phyloP scores from a whole-genome alignment of 1,140 invertebrate species.

The Periplaneta americana region DNA sequence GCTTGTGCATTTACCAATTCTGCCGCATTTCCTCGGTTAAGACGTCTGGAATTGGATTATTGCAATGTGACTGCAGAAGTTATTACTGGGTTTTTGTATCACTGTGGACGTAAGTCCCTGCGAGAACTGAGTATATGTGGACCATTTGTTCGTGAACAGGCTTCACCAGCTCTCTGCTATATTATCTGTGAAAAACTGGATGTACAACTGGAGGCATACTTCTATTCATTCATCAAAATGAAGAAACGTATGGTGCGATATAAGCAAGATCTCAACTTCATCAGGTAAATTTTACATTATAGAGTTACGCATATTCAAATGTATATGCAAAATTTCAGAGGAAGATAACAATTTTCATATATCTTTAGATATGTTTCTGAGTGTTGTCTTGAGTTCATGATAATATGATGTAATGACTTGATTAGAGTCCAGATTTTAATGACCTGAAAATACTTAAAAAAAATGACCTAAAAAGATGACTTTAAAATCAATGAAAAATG shows the following conservation, averaged over 20 bases:
- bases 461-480: no score
- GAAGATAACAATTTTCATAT: no score
- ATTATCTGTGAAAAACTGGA: conserved; percentile 20
- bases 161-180: conserved; percentile 18
- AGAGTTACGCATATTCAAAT: no score
- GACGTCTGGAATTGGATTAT: conserved; percentile 20
- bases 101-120: conserved; percentile 16
- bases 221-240: conserved; percentile 22
- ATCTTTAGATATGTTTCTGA: no score
- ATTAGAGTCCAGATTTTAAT: no score
- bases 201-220: conserved; percentile 20
- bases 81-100: conserved; percentile 16
- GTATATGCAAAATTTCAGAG: no score
- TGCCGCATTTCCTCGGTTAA: conserved; percentile 12
- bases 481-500: no score
- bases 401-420: no score
- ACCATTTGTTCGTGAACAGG: conserved; percentile 20
- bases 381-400: no score
- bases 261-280: conserved; percentile 16
- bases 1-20: conserved; percentile 15
- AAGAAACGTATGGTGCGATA: conserved; percentile 20
- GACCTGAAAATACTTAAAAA: no score
- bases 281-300: background rate
- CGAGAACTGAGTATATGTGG: conserved; percentile 20
- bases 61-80: conserved; percentile 20